Conservation (phyloP, 2,888 invertebrate species). For the Apodemia duryi region DNA sequence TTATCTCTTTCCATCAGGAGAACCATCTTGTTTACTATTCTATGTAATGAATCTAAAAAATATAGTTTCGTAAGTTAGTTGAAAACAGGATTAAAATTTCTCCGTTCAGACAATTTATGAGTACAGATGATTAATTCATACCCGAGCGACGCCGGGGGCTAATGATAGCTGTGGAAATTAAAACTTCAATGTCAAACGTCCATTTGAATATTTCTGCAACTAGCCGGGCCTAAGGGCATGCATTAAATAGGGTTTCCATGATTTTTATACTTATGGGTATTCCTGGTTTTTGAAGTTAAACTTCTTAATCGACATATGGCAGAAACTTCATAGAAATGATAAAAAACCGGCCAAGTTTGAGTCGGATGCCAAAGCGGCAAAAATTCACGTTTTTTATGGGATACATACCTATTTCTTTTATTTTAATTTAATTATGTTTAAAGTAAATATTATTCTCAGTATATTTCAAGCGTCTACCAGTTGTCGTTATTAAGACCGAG, state of each 20-base stretch:
- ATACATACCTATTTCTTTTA: too few relatives aligned
- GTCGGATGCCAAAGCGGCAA: too few relatives aligned
- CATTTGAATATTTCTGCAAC: constrained; percentile 22
- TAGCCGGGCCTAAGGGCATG: constrained; percentile 24
- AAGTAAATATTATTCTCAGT: too few relatives aligned
- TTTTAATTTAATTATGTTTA: too few relatives aligned
- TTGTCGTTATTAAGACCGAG: too few relatives aligned
- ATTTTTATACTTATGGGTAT: neutral
- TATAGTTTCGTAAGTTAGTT: neutral
- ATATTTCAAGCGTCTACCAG: too few relatives aligned
- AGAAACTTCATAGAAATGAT: too few relatives aligned
- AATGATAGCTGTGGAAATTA: constrained; percentile 17
- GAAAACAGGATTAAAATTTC: constrained; percentile 14
- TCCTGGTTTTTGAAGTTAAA: neutral
- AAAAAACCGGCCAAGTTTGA: too few relatives aligned
- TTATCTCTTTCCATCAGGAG: too few relatives aligned
- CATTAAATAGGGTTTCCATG: constrained; percentile 3
- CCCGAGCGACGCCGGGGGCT: constrained; percentile 20
- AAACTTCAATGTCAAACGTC: constrained; percentile 21
- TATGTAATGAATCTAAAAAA: neutral
- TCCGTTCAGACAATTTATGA: constrained; percentile 16
- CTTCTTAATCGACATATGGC: neutral
- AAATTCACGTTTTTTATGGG: too few relatives aligned
- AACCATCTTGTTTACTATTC: too few relatives aligned
- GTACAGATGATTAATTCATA: constrained; percentile 19